Conservation (phyloP, 2,113 vertebrate species). For the Clinocottus analis region DNA sequence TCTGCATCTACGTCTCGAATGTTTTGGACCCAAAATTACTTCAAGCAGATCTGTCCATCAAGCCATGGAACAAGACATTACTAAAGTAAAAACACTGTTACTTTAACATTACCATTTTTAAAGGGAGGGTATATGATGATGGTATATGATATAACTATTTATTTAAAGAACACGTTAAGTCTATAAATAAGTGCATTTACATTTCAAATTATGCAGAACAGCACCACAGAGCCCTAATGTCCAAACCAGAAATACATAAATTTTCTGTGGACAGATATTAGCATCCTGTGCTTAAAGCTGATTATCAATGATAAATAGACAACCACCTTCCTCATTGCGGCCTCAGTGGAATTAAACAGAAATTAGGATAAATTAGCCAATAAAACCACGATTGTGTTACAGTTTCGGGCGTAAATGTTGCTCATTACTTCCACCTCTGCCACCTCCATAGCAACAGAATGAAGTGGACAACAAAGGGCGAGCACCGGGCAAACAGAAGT, state of each 20-base stretch:
- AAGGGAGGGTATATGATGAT: background rate
- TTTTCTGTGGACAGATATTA: background rate
- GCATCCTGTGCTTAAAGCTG: background rate
- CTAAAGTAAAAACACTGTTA: background rate
- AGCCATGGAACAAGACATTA: background rate
- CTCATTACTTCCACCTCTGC: background rate
- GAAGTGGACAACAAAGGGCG: background rate
- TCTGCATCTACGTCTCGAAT: background rate
- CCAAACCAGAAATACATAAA: background rate
- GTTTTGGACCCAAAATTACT: conserved; percentile 6
- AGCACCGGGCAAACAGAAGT: background rate
- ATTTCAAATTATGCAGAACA: background rate
- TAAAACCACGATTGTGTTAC: no score
- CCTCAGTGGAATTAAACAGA: background rate
- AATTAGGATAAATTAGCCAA: background rate
- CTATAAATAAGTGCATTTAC: background rate
- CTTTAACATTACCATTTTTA: background rate
- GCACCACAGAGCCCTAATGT: background rate
- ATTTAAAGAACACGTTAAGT: background rate
- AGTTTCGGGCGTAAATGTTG: background rate
- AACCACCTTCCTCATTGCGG: no score
- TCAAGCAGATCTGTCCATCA: background rate
- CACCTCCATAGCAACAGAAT: conserved; percentile 1
- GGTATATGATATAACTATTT: background rate
- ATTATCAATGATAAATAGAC: background rate